Evolutionary conservation across 2,888 invertebrate species (phyloP).

Genomic region (Aphrophora alni): DNA sequence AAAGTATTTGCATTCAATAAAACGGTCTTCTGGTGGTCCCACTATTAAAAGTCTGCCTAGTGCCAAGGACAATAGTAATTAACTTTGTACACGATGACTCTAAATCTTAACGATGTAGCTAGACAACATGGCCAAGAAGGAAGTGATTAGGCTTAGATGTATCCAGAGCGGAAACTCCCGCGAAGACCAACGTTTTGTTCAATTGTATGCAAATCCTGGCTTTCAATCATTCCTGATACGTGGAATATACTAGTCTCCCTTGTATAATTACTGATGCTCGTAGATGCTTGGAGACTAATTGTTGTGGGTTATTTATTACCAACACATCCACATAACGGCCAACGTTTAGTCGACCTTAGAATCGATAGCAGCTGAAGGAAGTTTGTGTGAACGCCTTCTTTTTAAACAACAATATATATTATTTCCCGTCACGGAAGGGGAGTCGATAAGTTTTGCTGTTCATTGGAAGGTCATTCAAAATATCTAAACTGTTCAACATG

Average conservation of each 20-base stretch:
- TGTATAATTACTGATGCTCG: not conserved
- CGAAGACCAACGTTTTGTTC: slow-evolving; percentile 29
- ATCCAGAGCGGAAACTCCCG: slow-evolving; percentile 18
- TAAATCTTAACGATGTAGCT: slow-evolving; percentile 29
- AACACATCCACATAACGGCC: not conserved
- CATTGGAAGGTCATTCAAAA: not conserved
- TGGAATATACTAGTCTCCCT: not conserved
- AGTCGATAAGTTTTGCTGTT: not conserved
- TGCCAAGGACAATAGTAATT: not conserved
- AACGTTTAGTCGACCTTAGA: not conserved
- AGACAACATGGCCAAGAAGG: slow-evolving; percentile 21
- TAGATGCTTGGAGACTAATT: not conserved
- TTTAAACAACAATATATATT: not conserved
- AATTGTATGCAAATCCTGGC: slow-evolving; percentile 30
- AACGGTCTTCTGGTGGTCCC: too few species aligned
- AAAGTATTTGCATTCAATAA: too few species aligned
- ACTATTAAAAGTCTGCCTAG: not conserved
- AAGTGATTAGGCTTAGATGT: slow-evolving; percentile 26
- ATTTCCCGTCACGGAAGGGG: not conserved
- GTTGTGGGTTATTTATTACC: not conserved
- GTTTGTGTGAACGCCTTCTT: slow-evolving; percentile 6
- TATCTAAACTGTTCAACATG: too few species aligned
- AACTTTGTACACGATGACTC: not conserved
- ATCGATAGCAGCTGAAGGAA: not conserved
- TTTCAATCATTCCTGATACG: slow-evolving; percentile 22